Evolutionary conservation across 1,140 invertebrate genomes (phyloP), one percentile per base, ranked within the genome.

Genomic region (Polypedilum vanderplanki): DNA sequence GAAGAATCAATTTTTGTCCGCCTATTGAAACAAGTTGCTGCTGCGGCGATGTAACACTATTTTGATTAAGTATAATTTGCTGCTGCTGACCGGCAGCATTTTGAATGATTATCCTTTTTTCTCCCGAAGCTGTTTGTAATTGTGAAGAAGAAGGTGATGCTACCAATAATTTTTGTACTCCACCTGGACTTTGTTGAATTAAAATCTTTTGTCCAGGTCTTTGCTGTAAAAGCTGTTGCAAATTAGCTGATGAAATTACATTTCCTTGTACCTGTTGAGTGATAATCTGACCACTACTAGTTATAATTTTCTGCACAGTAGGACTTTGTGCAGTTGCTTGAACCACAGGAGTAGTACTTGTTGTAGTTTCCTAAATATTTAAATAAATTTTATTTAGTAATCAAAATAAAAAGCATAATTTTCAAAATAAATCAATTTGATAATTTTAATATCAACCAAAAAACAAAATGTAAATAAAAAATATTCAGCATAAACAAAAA

Each of bases 111-210:
- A 70, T 70, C 7, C 65, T 70, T 5, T 70, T 70, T 10, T 70
- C 65, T 5, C 65, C 65, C 1, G 24, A 33, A 33, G 4, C 5
- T 1, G 77, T 15, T 73, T 73, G 73, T 17, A 17, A 10, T 7
- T 40, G 24, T 7, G 33, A 8, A 40, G 75, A 74, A 15, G 74
- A 64, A 40, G 74, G 67, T 7, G 81, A 75, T 12, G 79, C 80
- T 75, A 82, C 79, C 7, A 82, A 77, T 20, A 82, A 79, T 75
- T 82, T 81, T 74, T 82, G 81, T 0, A 81, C 80, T 57, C 24
- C 24, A 12, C 40, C 7, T 1, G 67, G 24, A 41, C 40, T n/a
- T n/a, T 73, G 67, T 75, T 65, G 41, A 33, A 75, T 73, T 17
- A 75, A 9, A 17, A 75, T 40, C 33, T 75, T 75, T 41, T 75